Evolutionary conservation across 2,113 vertebrate genomes (phyloP).

Genomic region (Xyrauchen texanus): DNA sequence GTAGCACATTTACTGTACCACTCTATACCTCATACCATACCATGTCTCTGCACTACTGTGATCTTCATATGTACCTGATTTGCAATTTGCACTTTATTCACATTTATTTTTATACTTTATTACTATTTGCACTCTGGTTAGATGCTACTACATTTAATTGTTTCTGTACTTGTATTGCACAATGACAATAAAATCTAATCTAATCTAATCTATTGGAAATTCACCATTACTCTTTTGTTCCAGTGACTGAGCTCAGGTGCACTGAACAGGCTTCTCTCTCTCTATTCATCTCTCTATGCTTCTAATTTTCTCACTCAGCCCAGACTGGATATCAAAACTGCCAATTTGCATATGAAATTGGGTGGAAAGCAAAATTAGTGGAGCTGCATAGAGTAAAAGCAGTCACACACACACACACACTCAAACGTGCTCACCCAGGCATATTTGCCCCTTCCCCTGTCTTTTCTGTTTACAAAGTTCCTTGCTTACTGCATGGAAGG

Average conservation of each 20-base stretch:
- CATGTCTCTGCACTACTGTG: too few relatives aligned
- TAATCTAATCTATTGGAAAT: constrained; percentile 1
- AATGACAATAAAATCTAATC: too few relatives aligned
- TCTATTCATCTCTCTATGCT: constrained; percentile 23
- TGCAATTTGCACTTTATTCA: too few relatives aligned
- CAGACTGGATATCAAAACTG: constrained; percentile 50
- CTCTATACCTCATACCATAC: too few relatives aligned
- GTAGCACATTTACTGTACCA: too few relatives aligned
- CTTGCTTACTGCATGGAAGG: neutral
- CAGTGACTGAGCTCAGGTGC: constrained; percentile 31
- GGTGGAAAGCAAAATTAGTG: constrained; percentile 58
- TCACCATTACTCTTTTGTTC: constrained; percentile 15
- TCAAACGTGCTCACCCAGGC: neutral
- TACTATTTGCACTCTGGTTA: too few relatives aligned
- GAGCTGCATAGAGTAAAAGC: neutral
- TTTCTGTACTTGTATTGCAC: too few relatives aligned
- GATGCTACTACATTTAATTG: too few relatives aligned
- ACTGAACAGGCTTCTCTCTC: constrained; percentile 4
- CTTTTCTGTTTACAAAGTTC: constrained; percentile 13
- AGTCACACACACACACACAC: constrained; percentile 31
- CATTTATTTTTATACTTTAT: too few relatives aligned
- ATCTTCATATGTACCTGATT: too few relatives aligned
- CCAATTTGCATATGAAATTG: constrained; percentile 67
- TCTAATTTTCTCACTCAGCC: constrained; percentile 32
- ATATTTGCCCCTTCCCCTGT: neutral